Base-by-base conservation (phyloP, 2,113 vertebrate genomes). In the Myrmecobius fasciatus region DNA sequence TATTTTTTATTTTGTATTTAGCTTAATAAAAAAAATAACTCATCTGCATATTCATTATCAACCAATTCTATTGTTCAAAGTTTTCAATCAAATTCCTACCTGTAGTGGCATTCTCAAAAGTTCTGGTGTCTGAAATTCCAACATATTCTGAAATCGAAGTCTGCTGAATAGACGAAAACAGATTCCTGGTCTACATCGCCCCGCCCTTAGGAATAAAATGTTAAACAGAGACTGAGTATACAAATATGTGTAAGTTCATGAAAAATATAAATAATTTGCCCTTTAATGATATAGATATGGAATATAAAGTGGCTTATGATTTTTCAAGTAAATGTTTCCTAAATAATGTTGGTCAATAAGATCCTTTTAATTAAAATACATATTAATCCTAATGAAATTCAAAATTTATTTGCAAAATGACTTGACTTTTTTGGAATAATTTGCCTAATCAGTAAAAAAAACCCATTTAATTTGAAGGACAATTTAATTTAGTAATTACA, bases 91-190 rank as follows among this genome's bases (percentile, higher is more conserved):
- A 97, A 96, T 3, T 47, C 52, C 0, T 97, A 99, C 99, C 99
- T 99, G 99, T 60, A 99, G 98, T 3, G 99, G 99, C 99, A 99
- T 99, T 94, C 99, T 98, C 93, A 99, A 98, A 96, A 99, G 99
- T 98, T 99, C 99, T 52, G 99, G 99, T 91, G 99, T 98, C 98
- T 99, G 99, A 97, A 99, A 99, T 97, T 99, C 99, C 98, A 99
- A 97, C 99, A 99, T 99, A 97, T 99, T 99, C 96, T 99, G 98
- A 98, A 99, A 99, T 47, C 99, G 97, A 48, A 99, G 98, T 95
- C 97, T 99, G 96, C 99, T 99, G 98, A 99, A 99, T 83, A 99
- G 99, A 96, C 98, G 99, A 95, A 99, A 99, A 98, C 99, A 99
- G 92, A 99, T 97, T 90, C 99, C 99, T 67, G 99, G 99, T 96